Base-by-base conservation (phyloP, 2,797 vertebrate species). In the Lateolabrax maculatus region DNA sequence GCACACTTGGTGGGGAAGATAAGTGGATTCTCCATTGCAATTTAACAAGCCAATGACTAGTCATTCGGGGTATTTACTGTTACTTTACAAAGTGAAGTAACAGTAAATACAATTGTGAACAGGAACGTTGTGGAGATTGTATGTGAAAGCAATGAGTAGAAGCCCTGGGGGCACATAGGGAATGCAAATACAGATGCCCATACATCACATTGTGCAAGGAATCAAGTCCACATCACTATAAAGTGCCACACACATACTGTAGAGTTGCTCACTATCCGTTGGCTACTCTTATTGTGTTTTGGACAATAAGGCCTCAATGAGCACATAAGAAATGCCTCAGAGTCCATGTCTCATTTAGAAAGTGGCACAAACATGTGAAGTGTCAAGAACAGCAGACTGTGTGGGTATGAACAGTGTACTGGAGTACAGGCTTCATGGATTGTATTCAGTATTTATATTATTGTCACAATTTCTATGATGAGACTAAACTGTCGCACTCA, bases 41-140 rank as follows among this genome's bases (percentile, higher is more conserved):
- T 75, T 77, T 74, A 83, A 80, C 70, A 83, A 62, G 44, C 58
- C 52, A 65, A 76, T 80, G 71, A 84, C 58, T 76, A 53, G 67
- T 73, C 75, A 72, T 63, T 83, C 63, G 66, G n/a, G n/a, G n/a
- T n/a, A n/a, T n/a, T n/a, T n/a, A n/a, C n/a, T n/a, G n/a, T n/a
- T n/a, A n/a, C n/a, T n/a, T n/a, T n/a, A n/a, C n/a, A n/a, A n/a
- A n/a, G n/a, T n/a, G n/a, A n/a, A 23, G 27, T 2, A 48, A 64
- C 72, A 69, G 62, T 23, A 46, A 71, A 60, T 46, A 27, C 13
- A 67, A 37, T n/a, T 37, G 31, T 19, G n/a, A 83, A 71, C 11
- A 52, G 6, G 1, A 64, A n/a, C 1, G 3, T 23, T 44, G 52
- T 11, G 25, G n/a, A 39, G 31, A 31, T 71, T 61, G 60, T 25